Percentiles rank a stretch among this genome's conserved stretches.
Evolutionary conservation across 2,888 invertebrate genomes (phyloP).

Genomic region (Lapara coniferarum): DNA sequence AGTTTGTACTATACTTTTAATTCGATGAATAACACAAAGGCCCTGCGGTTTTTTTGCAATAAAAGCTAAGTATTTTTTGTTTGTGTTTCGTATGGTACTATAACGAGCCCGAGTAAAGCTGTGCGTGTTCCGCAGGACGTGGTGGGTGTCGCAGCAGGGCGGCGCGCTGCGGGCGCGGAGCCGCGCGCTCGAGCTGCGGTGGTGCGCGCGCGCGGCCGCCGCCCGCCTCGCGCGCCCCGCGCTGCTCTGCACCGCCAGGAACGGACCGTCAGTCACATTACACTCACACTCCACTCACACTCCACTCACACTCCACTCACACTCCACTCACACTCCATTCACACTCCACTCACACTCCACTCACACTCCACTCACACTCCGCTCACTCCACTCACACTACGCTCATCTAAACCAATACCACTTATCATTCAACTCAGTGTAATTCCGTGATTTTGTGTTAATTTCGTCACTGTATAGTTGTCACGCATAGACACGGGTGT

Average conservation of each 20-base stretch:
- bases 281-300: background rate
- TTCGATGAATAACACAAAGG: no score
- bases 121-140: constrained; percentile 35
- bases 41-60: no score
- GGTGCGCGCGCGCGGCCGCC: constrained; percentile 55
- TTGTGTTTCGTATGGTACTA: no score
- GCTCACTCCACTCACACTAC: no score
- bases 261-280: constrained; percentile 43
- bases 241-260: constrained; percentile 46
- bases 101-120: no score
- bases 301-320: no score
- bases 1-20: no score
- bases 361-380: no score
- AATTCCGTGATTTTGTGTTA: background rate
- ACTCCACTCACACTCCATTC: constrained; percentile 35
- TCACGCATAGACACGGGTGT: no score
- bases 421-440: no score
- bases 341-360: background rate
- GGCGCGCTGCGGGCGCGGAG: background rate
- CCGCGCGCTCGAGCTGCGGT: constrained; percentile 52
- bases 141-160: constrained; percentile 34
- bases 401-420: background rate
- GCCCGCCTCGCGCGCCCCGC: constrained; percentile 46
- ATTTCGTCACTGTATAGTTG: background rate
- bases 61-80: no score